Evolutionary conservation across 2,888 invertebrate genomes (phyloP).

Genomic region (Coleophora deauratella): DNA sequence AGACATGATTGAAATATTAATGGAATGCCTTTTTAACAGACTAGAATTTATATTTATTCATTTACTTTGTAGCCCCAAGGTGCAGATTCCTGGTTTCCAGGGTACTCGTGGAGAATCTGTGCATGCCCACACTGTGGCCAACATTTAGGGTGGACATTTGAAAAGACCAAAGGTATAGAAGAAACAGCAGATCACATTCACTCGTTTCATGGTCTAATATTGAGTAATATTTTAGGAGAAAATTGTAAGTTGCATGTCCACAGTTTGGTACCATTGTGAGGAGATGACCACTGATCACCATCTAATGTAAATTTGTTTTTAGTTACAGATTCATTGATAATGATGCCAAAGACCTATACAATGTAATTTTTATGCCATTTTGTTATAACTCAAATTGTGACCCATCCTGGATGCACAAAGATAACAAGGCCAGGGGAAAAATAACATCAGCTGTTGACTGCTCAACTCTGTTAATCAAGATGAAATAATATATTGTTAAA

Average conservation of each 20-base stretch:
- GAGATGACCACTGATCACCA: not conserved
- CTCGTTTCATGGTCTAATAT: conserved; percentile 60
- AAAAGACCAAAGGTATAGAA: conserved; percentile 36
- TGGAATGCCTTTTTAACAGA: too few species aligned
- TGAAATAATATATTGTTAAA: too few species aligned
- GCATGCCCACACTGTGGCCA: conserved; percentile 76
- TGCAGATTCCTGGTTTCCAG: conserved; percentile 78
- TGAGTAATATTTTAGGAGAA: conserved; percentile 61
- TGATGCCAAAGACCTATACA: conserved; percentile 67
- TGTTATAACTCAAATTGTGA: not conserved
- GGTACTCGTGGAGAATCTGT: conserved; percentile 77
- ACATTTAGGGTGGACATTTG: conserved; percentile 77
- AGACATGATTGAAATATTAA: too few species aligned
- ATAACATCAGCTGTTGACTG: too few species aligned
- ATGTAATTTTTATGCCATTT: conserved; percentile 33
- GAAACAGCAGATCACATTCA: conserved; percentile 27
- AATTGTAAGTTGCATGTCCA: conserved; percentile 52
- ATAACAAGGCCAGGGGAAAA: too few species aligned
- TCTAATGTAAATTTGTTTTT: conserved; percentile 36
- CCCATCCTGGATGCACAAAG: not conserved
- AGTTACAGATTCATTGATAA: conserved; percentile 73
- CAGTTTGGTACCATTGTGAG: not conserved
- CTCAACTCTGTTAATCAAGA: too few species aligned
- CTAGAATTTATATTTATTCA: too few species aligned
- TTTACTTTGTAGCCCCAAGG: conserved; percentile 67